Conservation (phyloP, 2,888 invertebrate genomes). For the Brenthis hecate region DNA sequence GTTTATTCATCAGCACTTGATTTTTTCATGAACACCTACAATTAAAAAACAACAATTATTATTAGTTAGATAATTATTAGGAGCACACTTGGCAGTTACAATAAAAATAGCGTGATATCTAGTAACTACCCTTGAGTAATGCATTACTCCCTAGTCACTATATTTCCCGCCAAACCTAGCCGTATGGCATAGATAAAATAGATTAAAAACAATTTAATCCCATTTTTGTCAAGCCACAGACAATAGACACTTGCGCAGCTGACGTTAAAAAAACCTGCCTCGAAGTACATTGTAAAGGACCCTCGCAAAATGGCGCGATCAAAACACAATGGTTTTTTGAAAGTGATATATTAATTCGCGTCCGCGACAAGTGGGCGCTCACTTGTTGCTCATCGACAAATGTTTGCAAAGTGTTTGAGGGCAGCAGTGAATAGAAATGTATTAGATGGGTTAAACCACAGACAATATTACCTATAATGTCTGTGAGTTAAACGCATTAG, state of each 20-base stretch:
- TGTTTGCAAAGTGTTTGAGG: conserved; percentile 40
- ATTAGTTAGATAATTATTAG: too few relatives aligned
- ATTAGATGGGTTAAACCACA: background rate
- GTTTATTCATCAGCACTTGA: too few relatives aligned
- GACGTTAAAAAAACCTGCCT: conserved; percentile 63
- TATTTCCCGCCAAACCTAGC: conserved; percentile 36
- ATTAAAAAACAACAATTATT: too few relatives aligned
- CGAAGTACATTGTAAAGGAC: conserved; percentile 41
- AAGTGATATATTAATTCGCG: conserved; percentile 47
- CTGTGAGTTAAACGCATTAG: conserved; percentile 21
- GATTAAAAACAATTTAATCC: conserved; percentile 53
- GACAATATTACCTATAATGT: too few relatives aligned
- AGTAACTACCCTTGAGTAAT: background rate
- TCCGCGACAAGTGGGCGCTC: conserved; percentile 55
- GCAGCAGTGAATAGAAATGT: conserved; percentile 7
- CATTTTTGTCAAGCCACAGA: conserved; percentile 54
- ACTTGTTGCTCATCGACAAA: conserved; percentile 39
- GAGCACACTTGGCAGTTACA: background rate
- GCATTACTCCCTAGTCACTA: conserved; percentile 7
- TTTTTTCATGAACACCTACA: too few relatives aligned
- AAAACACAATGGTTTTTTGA: conserved; percentile 41
- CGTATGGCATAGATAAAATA: conserved; percentile 43
- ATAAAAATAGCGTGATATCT: background rate
- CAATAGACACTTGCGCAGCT: conserved; percentile 77
- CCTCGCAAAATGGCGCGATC: conserved; percentile 37